These are phyloP conservation scores for Nemopilema nomurai DNA, from an alignment of 30 jellyfish, hydroid and myxozoan genomes.

Conservation along the genomic window DNA sequence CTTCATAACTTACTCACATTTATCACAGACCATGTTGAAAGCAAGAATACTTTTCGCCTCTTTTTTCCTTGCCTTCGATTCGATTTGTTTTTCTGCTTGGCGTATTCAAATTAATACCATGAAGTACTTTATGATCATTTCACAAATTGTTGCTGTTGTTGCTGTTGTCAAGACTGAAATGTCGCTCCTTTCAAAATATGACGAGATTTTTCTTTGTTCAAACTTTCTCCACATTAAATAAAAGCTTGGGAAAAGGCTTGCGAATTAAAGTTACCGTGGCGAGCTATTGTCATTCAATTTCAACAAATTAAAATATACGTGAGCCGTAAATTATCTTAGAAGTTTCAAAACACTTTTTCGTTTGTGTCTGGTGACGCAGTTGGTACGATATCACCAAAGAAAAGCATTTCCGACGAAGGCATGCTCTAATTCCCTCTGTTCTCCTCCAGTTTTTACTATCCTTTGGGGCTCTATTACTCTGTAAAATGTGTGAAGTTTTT, in stretches of 20 bases:
- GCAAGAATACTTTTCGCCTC: background rate
- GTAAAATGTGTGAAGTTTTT: background rate
- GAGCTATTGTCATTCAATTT: background rate
- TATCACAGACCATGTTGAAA: conserved; percentile 42
- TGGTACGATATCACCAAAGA: background rate
- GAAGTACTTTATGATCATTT: background rate
- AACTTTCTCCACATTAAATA: background rate
- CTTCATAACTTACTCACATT: conserved; percentile 23
- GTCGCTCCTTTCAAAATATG: background rate
- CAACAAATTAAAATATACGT: background rate
- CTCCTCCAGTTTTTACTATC: background rate
- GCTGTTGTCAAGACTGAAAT: background rate
- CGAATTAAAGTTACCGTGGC: too few species aligned
- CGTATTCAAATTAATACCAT: background rate
- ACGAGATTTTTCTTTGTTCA: background rate
- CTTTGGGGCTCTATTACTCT: background rate
- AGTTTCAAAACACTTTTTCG: background rate
- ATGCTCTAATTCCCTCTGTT: background rate
- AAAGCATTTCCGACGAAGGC: background rate
- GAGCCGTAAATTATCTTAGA: too few species aligned
- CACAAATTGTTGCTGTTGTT: background rate
- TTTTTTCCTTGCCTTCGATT: background rate
- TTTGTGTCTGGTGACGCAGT: background rate
- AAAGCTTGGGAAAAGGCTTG: too few species aligned
- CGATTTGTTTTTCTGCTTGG: background rate